Percentiles rank a stretch among this genome's conserved stretches.
Conservation (phyloP, 2,797 vertebrate genomes). For the Scarus forsteni region DNA sequence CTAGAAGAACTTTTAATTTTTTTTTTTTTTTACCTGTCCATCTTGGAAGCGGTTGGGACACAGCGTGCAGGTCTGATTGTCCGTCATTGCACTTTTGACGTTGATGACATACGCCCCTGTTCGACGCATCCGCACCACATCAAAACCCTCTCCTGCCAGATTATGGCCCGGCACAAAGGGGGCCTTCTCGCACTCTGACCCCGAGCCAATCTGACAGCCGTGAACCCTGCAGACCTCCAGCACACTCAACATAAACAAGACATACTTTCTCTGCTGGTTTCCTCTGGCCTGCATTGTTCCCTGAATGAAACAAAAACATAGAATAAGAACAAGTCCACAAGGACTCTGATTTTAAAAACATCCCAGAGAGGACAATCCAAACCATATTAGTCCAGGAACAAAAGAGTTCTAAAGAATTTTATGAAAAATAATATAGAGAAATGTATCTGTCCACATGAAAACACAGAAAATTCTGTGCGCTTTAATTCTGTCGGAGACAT, state of each 20-base stretch:
- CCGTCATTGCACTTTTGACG: slow-evolving; percentile 73
- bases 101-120: slow-evolving; percentile 86
- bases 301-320: slow-evolving; percentile 33
- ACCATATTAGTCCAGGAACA: no score
- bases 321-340: no score
- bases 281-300: slow-evolving; percentile 65
- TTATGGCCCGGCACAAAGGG: slow-evolving; percentile 87
- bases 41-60: slow-evolving; percentile 83
- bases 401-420: no score
- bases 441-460: no score
- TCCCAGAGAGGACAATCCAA: no score
- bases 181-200: slow-evolving; percentile 79
- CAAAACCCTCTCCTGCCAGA: slow-evolving; percentile 89
- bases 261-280: slow-evolving; percentile 9
- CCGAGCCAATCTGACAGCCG: slow-evolving; percentile 69
- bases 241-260: slow-evolving; percentile 48
- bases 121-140: slow-evolving; percentile 87
- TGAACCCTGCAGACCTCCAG: slow-evolving; percentile 36
- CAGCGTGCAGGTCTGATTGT: slow-evolving; percentile 80
- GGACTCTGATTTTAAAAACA: no score
- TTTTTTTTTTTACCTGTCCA: slow-evolving; percentile 66
- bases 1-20: neutral
- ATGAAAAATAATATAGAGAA: no score
- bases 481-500: no score
- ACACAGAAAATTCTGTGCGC: no score